Evolutionary conservation across 2,797 vertebrate species (phyloP).

Genomic region (Glyptemys insculpta): DNA sequence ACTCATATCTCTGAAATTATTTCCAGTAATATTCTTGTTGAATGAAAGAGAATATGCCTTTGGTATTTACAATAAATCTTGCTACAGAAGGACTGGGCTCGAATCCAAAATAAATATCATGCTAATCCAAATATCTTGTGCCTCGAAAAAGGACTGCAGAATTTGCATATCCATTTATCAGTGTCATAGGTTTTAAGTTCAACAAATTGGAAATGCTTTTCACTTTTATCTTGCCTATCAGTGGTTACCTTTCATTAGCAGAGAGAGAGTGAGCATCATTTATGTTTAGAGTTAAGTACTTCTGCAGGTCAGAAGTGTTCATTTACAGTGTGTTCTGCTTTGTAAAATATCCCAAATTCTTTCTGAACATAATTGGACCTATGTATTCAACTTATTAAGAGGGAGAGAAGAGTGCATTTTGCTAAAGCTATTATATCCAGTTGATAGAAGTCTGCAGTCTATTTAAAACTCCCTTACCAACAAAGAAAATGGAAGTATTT

Average conservation of each 20-base stretch:
- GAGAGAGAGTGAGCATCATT: slow-evolving; percentile 35
- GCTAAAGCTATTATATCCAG: slow-evolving; percentile 31
- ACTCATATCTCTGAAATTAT: slow-evolving; percentile 37
- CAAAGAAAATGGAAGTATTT: slow-evolving; percentile 36
- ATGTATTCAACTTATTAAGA: slow-evolving; percentile 42
- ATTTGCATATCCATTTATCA: slow-evolving; percentile 62
- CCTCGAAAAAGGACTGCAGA: slow-evolving; percentile 17
- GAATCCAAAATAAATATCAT: slow-evolving; percentile 51
- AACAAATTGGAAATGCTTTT: slow-evolving; percentile 42
- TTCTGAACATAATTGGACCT: background rate
- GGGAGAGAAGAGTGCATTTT: background rate
- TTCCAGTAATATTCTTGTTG: slow-evolving; percentile 43
- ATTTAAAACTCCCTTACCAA: slow-evolving; percentile 18
- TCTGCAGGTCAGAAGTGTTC: slow-evolving; percentile 8
- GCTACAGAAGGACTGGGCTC: slow-evolving; percentile 9
- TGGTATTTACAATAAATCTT: slow-evolving; percentile 52
- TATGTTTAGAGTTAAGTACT: slow-evolving; percentile 39
- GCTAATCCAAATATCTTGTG: slow-evolving; percentile 36
- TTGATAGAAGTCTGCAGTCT: slow-evolving; percentile 34
- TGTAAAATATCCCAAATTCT: slow-evolving; percentile 26
- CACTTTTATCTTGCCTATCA: slow-evolving; percentile 63
- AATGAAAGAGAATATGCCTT: slow-evolving; percentile 51
- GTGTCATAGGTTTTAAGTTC: slow-evolving; percentile 47
- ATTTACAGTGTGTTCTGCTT: slow-evolving; percentile 21
- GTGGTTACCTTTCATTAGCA: slow-evolving; percentile 59